phyloP scores from a whole-genome alignment of 1,140 invertebrate genomes.

The Drosophila funebris region DNA sequence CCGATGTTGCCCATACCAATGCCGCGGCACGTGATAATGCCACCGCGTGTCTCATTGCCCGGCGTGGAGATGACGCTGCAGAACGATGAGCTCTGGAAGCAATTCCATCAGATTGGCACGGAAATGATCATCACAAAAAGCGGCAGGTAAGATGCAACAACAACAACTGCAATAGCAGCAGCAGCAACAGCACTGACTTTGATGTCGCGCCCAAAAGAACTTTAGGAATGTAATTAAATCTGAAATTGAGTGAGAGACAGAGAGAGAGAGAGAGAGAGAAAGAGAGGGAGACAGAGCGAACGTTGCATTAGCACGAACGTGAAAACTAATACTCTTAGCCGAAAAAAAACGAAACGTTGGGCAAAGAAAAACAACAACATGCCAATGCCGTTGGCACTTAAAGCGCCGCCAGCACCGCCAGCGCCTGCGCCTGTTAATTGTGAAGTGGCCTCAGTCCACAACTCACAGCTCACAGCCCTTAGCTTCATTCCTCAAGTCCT shows the following conservation, averaged over 20 bases:
- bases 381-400: conserved; percentile 52
- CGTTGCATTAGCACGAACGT: conserved; percentile 68
- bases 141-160: conserved; percentile 89
- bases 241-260: conserved; percentile 87
- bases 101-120: conserved; percentile 97
- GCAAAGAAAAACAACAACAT: conserved; percentile 63
- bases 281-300: conserved; percentile 5
- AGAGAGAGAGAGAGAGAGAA: conserved; percentile 4
- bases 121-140: conserved; percentile 99
- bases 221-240: conserved; percentile 43
- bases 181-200: background rate
- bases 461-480: conserved; percentile 5
- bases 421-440: conserved; percentile 5
- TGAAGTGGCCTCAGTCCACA: conserved; percentile 26
- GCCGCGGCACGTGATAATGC: conserved; percentile 76
- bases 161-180: background rate
- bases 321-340: conserved; percentile 63
- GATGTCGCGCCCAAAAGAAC: conserved; percentile 43
- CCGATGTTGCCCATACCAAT: conserved; percentile 73
- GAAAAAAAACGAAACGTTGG: conserved; percentile 28
- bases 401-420: conserved; percentile 43
- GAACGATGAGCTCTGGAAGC: conserved; percentile 96
- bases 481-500: conserved; percentile 7
- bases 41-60: conserved; percentile 71
- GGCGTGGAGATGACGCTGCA: conserved; percentile 87